phyloP scores from a whole-genome alignment of 2,888 invertebrate genomes.

The Ennomos fuscantarius region DNA sequence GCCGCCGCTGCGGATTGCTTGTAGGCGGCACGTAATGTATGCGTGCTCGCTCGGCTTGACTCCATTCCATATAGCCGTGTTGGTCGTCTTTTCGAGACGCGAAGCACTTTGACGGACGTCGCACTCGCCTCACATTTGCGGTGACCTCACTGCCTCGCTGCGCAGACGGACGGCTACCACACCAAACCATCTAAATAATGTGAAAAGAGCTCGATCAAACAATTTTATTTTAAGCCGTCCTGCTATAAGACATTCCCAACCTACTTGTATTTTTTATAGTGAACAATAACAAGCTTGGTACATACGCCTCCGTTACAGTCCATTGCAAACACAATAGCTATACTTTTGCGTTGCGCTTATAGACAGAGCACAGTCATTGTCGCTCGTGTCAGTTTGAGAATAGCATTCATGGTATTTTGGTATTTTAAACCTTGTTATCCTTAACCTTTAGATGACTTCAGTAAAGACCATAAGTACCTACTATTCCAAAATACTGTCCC shows the following conservation, averaged over 20 bases:
- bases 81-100: constrained; percentile 56
- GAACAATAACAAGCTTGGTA: constrained; percentile 6
- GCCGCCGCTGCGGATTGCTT: constrained; percentile 47
- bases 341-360: constrained; percentile 3
- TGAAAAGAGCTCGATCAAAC: constrained; percentile 45
- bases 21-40: constrained; percentile 76
- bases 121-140: constrained; percentile 57
- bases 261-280: background rate
- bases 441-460: constrained; percentile 20
- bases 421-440: constrained; percentile 21
- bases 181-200: constrained; percentile 60
- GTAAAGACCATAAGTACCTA: constrained; percentile 1
- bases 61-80: constrained; percentile 64
- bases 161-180: constrained; percentile 50
- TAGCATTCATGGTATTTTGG: constrained; percentile 4
- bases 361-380: constrained; percentile 1
- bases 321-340: constrained; percentile 17
- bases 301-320: constrained; percentile 1
- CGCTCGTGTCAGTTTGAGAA: constrained; percentile 3
- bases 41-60: constrained; percentile 68
- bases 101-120: constrained; percentile 56
- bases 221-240: constrained; percentile 21
- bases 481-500: constrained; percentile 10
- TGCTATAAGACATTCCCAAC: constrained; percentile 5
- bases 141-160: constrained; percentile 76